Evolutionary conservation across 2,797 vertebrate species (phyloP).

Genomic region (Miopithecus talapoin): DNA sequence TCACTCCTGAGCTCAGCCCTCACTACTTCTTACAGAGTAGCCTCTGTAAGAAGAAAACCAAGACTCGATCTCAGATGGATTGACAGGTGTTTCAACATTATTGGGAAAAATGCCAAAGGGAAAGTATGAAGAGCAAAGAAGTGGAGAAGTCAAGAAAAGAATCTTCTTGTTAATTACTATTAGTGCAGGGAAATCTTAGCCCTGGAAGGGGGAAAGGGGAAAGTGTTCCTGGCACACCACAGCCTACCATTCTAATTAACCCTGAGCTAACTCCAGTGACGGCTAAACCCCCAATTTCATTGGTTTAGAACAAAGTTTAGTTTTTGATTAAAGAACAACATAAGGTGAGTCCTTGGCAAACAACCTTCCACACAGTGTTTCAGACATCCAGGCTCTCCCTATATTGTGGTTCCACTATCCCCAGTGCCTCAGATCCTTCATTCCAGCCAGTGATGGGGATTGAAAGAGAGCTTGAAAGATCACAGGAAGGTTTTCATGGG

Average conservation of each 20-base stretch:
- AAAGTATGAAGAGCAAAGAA: not conserved
- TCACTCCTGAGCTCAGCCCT: not conserved
- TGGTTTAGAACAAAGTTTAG: not conserved
- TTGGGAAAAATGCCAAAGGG: not conserved
- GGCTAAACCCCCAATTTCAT: not conserved
- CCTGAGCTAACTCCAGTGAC: not conserved
- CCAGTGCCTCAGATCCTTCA: not conserved
- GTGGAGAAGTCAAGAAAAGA: not conserved
- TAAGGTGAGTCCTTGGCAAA: not conserved
- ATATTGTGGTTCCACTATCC: not conserved
- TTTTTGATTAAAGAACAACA: not conserved
- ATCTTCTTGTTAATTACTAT: not conserved
- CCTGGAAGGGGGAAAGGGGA: not conserved
- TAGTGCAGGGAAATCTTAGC: not conserved
- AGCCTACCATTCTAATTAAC: not conserved
- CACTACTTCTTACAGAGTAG: not conserved
- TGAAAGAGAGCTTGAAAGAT: not conserved
- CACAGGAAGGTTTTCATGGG: not conserved
- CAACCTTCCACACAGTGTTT: not conserved
- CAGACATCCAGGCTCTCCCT: not conserved
- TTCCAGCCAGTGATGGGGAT: not conserved
- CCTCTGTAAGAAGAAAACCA: not conserved
- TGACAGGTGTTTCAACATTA: not conserved
- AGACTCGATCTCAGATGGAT: not conserved
- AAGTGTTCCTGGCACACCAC: accelerated